phyloP scores from a whole-genome alignment of 2,888 invertebrate species.

The Tipula confusa region DNA sequence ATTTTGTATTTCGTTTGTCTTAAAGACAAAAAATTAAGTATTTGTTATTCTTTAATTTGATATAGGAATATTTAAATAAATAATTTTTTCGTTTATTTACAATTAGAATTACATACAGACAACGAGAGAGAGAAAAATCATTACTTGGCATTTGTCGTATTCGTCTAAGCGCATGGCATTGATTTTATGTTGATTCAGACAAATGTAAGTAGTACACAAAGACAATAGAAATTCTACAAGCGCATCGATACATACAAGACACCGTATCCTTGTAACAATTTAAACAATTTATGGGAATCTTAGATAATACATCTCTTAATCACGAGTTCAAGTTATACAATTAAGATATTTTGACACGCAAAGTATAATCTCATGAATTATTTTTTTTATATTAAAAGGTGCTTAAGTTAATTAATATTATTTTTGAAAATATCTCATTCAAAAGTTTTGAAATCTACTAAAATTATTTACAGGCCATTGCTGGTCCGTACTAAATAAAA shows the following conservation, averaged over 20 bases:
- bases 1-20: not conserved
- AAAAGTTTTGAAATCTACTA: not conserved
- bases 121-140: not conserved
- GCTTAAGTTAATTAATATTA: not conserved
- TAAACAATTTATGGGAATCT: not conserved
- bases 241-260: not conserved
- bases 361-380: not conserved
- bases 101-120: not conserved
- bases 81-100: not conserved
- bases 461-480: too few species aligned
- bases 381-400: not conserved
- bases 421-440: not conserved
- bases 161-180: not conserved
- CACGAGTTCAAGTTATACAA: not conserved
- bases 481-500: too few species aligned
- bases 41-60: not conserved
- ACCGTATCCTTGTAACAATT: not conserved
- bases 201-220: not conserved
- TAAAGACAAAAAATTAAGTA: not conserved
- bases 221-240: not conserved
- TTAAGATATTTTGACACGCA: not conserved
- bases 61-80: constrained; percentile 8
- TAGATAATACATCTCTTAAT: not conserved
- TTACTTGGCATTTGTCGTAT: not conserved
- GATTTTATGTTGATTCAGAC: not conserved